These are phyloP conservation scores for Eucera pruinosa DNA, from an alignment of 2,888 invertebrate genomes.

Conservation along the genomic window DNA sequence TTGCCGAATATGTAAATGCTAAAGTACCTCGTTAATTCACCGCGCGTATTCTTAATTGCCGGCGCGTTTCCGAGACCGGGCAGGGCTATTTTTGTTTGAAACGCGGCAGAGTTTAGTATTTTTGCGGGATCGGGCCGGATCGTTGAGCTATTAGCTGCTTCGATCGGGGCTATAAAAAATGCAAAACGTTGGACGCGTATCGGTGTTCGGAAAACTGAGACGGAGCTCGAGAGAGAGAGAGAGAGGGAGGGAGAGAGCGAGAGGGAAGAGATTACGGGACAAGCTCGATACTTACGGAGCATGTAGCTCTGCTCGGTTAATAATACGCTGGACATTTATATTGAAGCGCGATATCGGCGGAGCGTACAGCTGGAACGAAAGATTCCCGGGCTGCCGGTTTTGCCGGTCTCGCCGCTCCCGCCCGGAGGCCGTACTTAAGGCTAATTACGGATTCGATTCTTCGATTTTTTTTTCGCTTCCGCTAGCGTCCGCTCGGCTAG, in stretches of 20 bases:
- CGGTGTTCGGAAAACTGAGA: no score
- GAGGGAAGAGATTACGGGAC: slow-evolving; percentile 54
- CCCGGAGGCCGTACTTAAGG: not conserved
- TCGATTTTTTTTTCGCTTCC: no score
- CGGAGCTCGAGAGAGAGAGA: no score
- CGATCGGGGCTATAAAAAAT: not conserved
- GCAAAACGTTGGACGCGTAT: slow-evolving; percentile 29
- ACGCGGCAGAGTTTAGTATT: not conserved
- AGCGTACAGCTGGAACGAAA: slow-evolving; percentile 28
- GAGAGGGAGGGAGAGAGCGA: no score
- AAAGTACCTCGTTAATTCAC: slow-evolving; percentile 24
- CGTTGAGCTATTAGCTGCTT: slow-evolving; percentile 4
- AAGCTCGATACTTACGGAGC: slow-evolving; percentile 30
- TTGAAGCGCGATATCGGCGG: slow-evolving; percentile 30
- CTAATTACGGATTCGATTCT: no score
- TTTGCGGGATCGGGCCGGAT: not conserved
- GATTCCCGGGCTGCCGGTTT: slow-evolving; percentile 12
- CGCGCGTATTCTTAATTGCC: slow-evolving; percentile 45
- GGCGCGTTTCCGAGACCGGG: not conserved
- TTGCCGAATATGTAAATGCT: slow-evolving; percentile 36
- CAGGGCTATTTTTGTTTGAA: slow-evolving; percentile 2
- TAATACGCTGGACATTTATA: slow-evolving; percentile 57
- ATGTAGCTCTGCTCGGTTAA: slow-evolving; percentile 46
- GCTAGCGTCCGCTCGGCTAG: not conserved
- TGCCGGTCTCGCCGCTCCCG: no score